Evolutionary conservation across 2,113 vertebrate species (phyloP), one percentile per base, ranked within the genome.

Genomic region (Apaloderma vittatum): DNA sequence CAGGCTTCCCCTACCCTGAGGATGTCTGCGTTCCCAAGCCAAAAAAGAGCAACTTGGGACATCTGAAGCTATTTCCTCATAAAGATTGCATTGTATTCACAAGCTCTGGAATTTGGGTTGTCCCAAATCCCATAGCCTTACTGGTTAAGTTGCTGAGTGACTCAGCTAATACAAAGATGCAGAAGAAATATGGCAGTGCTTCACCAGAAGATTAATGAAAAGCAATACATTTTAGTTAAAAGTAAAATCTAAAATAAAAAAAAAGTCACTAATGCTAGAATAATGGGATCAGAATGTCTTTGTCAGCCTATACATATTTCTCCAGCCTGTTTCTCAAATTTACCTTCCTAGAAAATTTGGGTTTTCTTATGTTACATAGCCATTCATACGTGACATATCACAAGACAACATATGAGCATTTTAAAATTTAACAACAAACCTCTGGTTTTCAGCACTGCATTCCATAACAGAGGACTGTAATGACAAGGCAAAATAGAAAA

Each of bases 401-500:
- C 11, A 70, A 63, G n/a, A 67, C 20, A 73, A n/a, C 23, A 36
- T 8, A 37, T 32, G 8, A 57, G n/a, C 21, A 75, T 63, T 68
- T 48, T 51, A 58, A 94, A 86, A 66, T 72, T 34, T 59, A 74
- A 93, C 58, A 87, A 96, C 98, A 96, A 92, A 98, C 98, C 98
- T 98, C 91, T 98, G 96, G 78, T 93, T 98, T 96, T 96, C 94
- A 88, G 94, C 73, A 75, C 61, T 91, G 97, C 98, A 98, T 71
- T 96, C 48, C 91, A 98, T 90, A 94, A 97, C 79, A 75, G 97
- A 98, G 49, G 95, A 97, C 98, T 98, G 96, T 84, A 98, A 97
- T 26, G 58, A 97, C 49, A 96, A 70, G 81, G 13, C 5, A 86
- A 96, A 95, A 93, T 1, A 76, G 63, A 94, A 93, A 70, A 43